A percentile compares a stretch with the other conserved stretches of the same genome.
These are phyloP conservation scores for Siphamia tubifer DNA, from an alignment of 2,113 vertebrate species.

Conservation along the genomic window DNA sequence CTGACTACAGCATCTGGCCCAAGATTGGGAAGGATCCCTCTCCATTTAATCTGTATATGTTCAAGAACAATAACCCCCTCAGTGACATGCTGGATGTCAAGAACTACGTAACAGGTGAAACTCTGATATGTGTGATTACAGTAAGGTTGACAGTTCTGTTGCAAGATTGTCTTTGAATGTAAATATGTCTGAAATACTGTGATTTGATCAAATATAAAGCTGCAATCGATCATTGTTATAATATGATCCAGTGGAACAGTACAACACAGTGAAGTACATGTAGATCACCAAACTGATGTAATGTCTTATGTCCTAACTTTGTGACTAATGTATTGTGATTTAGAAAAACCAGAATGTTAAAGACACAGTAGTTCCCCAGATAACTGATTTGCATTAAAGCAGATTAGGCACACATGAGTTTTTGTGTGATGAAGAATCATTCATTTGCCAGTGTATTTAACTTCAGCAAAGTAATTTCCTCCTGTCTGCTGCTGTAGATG, in stretches of 20 bases:
- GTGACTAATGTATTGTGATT: background rate
- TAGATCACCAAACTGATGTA: background rate
- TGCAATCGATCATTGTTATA: no score
- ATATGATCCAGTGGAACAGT: no score
- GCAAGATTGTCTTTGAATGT: background rate
- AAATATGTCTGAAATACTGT: no score
- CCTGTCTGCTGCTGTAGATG: conserved; percentile 82
- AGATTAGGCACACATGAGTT: background rate
- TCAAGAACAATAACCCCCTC: conserved; percentile 99
- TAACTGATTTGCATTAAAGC: conserved; percentile 3
- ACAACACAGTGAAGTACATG: background rate
- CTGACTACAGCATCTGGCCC: conserved; percentile 95
- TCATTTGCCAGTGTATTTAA: conserved; percentile 18
- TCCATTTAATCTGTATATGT: conserved; percentile 98
- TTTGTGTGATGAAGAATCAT: background rate
- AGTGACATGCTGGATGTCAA: conserved; percentile 96
- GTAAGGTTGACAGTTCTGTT: background rate
- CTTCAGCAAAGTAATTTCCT: conserved; percentile 19
- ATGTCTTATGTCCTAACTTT: background rate
- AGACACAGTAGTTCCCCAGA: no score
- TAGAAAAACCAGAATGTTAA: background rate
- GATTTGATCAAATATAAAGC: no score
- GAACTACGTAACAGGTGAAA: conserved; percentile 96
- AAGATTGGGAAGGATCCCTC: conserved; percentile 93
- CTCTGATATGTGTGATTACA: background rate